Evolutionary conservation across 2,888 invertebrate genomes (phyloP).

Genomic region (Pseudococcus longispinus): DNA sequence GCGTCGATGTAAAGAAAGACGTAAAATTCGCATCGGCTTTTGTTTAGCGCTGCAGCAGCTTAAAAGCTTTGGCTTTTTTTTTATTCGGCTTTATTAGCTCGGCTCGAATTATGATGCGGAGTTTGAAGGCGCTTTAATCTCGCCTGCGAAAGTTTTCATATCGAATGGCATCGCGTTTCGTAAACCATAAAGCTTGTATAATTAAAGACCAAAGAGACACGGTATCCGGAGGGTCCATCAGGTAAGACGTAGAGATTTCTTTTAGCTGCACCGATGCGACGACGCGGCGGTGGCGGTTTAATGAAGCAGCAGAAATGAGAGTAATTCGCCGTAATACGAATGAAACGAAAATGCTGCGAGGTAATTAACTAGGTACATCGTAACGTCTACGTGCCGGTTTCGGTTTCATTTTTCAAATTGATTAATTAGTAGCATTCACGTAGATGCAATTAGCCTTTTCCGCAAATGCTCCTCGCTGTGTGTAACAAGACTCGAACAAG

Average conservation of each 20-base stretch:
- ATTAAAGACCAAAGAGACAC: background rate
- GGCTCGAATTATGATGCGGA: background rate
- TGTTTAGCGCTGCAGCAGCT: background rate
- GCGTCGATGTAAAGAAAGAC: background rate
- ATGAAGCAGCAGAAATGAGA: background rate
- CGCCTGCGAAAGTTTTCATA: background rate
- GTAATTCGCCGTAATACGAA: background rate
- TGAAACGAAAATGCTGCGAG: background rate
- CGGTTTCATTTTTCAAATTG: constrained; percentile 19
- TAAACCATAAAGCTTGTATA: constrained; percentile 3
- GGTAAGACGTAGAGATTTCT: background rate
- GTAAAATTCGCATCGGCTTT: background rate
- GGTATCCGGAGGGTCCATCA: background rate
- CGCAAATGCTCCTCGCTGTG: background rate
- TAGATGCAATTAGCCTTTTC: constrained; percentile 12
- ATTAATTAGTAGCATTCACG: background rate
- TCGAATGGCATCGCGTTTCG: background rate
- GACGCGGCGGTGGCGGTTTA: background rate
- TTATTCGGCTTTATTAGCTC: background rate
- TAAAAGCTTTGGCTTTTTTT: constrained; percentile 14
- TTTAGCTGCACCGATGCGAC: background rate
- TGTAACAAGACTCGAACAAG: background rate
- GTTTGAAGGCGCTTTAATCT: background rate
- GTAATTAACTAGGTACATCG: background rate
- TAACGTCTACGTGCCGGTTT: background rate